Evolutionary conservation across 2,888 invertebrate genomes (phyloP), one percentile per base, ranked within the genome.

Genomic region (Brachypalpus laphriformis): DNA sequence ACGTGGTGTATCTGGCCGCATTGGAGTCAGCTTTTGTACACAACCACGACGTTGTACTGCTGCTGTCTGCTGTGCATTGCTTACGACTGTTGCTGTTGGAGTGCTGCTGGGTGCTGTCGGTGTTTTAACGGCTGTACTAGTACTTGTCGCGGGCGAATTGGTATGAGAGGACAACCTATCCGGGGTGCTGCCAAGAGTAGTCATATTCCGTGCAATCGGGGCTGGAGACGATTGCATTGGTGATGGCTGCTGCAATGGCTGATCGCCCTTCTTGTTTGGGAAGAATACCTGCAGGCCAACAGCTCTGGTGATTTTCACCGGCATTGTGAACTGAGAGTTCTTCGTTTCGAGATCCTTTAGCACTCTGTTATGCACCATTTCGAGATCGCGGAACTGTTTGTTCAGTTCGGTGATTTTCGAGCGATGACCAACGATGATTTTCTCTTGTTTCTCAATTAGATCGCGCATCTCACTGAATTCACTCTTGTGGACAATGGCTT

Each of bases 281-380:
- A 91, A 90, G 34, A 90, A 89, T 2, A 97, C 97, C 93, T 97
- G 97, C 87, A 97, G 93, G 1, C 97, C 97, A 0, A 97, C 97
- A 3, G 97, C 97, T 66, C 97, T 93, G 1, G 96, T 97, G 59
- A 97, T 96, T 91, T 96, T 96, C 11, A 97, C 93, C 0, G 97
- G 96, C 72, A 94, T 93, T 61, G 95, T 92, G n/a, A 93, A 93
- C 87, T 93, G 93, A 7, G 93, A 93, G 31, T 93, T 92, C 74
- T 93, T 92, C 11, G 93, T 92, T 89, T 94, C 94, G 49, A 95
- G 93, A 89, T 96, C 96, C 86, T 94, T 94, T 65, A 95, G 93
- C 28, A 96, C 93, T 37, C 95, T 95, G 89, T 94, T 95, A 88
- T 97, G 93, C 5, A 97, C 96, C 87, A 96, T 94, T 90, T 96